Evolutionary conservation across 23 tunicate genomes (phyloP), one percentile per base, ranked within the genome.

Genomic region (Halocynthia aurantium): DNA sequence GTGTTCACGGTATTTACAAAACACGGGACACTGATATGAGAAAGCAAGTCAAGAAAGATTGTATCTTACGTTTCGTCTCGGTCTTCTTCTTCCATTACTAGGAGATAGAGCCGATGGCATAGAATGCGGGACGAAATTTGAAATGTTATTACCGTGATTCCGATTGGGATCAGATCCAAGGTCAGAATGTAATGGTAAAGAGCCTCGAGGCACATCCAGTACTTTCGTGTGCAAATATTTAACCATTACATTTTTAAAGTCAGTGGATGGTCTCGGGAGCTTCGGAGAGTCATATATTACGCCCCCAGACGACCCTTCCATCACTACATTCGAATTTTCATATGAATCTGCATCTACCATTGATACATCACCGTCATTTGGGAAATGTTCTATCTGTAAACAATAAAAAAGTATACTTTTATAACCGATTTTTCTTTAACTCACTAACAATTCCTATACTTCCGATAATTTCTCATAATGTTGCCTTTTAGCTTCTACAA

Each of bases 221-320:
- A 65, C n/a, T 9, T 65, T 65, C 6, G n/a, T 55, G 68, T 57
- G 83, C 40, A 65, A 20, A 55, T 80, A 61, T 51, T 88, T 88
- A 8, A 88, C 54, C 87, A 88, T 83, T 22, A 83, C 94, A 72
- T 83, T 77, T 55, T 74, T 67, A 52, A 88, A 88, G 77, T 88
- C 94, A 50, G 83, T 71, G 50, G 94, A 88, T 5, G 94, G 84
- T n/a, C 84, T 84, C 0, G 94, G 94, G 52, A 83, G 57, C 13
- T 73, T 83, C 53, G 94, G 94, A 15, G 94, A 88, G 72, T 83
- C 86, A 83, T 81, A 81, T 6, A 77, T 86, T 6, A 77, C 18
- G 70, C 83, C 94, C 8, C 94, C 94, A 8, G 82, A 64, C 6
- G 94, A 88, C 31, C 81, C 77, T 31, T 31, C 44, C 44, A 31